These are phyloP conservation scores for Drosophila pseudoananassae DNA, from an alignment of 1,140 invertebrate genomes.

Conservation along the genomic window DNA sequence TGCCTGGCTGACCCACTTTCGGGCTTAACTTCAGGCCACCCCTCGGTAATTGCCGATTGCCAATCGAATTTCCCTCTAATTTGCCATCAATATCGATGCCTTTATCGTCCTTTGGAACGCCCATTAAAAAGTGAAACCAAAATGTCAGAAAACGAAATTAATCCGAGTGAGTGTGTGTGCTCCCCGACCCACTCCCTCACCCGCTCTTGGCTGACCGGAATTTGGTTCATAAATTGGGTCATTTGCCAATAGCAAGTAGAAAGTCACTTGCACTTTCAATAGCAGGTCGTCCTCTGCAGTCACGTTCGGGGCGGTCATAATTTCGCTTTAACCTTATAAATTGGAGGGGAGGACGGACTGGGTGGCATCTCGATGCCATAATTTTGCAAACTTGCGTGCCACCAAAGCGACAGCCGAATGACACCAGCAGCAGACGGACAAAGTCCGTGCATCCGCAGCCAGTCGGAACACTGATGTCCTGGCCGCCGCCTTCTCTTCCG, in stretches of 20 bases:
- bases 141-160: conserved; percentile 54
- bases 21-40: background rate
- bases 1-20: conserved; percentile 34
- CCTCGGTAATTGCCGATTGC: conserved; percentile 37
- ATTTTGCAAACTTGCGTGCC: conserved; percentile 80
- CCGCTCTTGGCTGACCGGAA: conserved; percentile 63
- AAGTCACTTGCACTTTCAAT: conserved; percentile 79
- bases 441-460: conserved; percentile 69
- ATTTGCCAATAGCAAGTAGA: conserved; percentile 72
- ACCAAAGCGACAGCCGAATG: conserved; percentile 68
- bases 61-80: conserved; percentile 61
- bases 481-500: background rate
- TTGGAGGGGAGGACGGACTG: conserved; percentile 46
- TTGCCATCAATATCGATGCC: conserved; percentile 51
- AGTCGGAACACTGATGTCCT: conserved; percentile 48
- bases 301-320: conserved; percentile 36
- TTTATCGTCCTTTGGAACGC: conserved; percentile 32
- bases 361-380: conserved; percentile 64
- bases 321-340: conserved; percentile 78
- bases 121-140: conserved; percentile 68
- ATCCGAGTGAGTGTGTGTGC: conserved; percentile 25
- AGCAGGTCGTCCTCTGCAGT: conserved; percentile 56
- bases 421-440: conserved; percentile 45
- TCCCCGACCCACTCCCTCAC: background rate
- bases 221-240: conserved; percentile 76